Base-by-base conservation (phyloP, 1,140 invertebrate species). In the Neuroterus valhalla region DNA sequence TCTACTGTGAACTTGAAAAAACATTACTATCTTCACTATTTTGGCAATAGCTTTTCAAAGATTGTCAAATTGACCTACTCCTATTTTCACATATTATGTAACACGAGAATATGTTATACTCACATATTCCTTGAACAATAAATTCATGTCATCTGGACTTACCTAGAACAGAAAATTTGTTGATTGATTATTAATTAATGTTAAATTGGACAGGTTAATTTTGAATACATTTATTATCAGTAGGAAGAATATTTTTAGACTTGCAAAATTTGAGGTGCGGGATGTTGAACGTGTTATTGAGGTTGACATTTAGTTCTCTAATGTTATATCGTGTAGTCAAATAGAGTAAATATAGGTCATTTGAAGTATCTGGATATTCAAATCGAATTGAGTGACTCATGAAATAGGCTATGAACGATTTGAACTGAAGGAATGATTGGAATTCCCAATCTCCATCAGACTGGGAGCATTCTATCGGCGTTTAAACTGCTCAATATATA, bases 361-460 rank as follows among this genome's bases (percentile, higher is more conserved):
- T 62, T 62, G 55, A 31, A 14, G 5, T 26, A 31, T 31, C 31
- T 38, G 26, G n/a, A 62, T 38, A 8, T 26, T 26, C 21, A 23
- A 55, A 21, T 26, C 23, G 12, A 62, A 31, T 15, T 62, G 55
- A 62, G n/a, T 62, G 52, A 62, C 52, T 62, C 52, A 23, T 62
- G 55, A 62, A 62, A 62, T 62, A 38, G 15, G 55, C n/a, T 62
- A 23, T 62, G 26, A 62, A 62, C 55, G 26, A 15, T 15, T 62
- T 62, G 11, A 62, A 26, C 23, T 14, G 23, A 15, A 62, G 55
- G 55, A 62, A 62, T 62, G 55, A 62, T 62, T 8, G 55, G 55
- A 62, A 62, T 62, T 62, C 23, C 55, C 26, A 62, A 62, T 62
- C 55, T 62, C 55, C 55, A 62, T 62, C 31, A 15, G 55, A 31